phyloP scores from a whole-genome alignment of 1,140 invertebrate genomes.

The Pseudoatta argentina region DNA sequence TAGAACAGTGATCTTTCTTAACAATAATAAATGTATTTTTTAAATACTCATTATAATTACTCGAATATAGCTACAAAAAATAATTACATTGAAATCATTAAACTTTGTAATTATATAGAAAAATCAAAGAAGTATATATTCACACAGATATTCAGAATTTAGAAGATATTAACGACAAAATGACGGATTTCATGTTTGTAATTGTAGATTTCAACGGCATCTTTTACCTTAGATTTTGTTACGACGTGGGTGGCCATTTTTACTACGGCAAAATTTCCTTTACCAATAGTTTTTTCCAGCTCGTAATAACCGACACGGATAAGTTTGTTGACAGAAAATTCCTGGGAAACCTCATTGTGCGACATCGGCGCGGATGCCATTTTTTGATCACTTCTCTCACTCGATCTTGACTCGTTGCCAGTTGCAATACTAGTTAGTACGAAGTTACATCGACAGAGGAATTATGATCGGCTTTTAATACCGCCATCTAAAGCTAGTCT shows the following conservation, averaged over 20 bases:
- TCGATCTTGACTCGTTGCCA: slow-evolving; percentile 81
- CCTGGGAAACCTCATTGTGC: slow-evolving; percentile 85
- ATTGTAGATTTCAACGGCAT: slow-evolving; percentile 31
- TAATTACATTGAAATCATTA: background rate
- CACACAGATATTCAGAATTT: slow-evolving; percentile 63
- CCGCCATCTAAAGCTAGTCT: slow-evolving; percentile 5
- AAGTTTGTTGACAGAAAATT: slow-evolving; percentile 90
- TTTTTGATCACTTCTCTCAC: slow-evolving; percentile 84
- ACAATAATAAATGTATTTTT: background rate
- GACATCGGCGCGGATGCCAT: slow-evolving; percentile 86
- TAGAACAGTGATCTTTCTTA: background rate
- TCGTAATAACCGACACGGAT: slow-evolving; percentile 98
- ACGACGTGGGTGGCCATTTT: slow-evolving; percentile 99
- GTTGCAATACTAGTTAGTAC: slow-evolving; percentile 81
- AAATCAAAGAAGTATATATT: slow-evolving; percentile 37
- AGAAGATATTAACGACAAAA: slow-evolving; percentile 75
- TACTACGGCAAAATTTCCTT: slow-evolving; percentile 99
- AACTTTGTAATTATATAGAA: background rate
- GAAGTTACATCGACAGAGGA: slow-evolving; percentile 64
- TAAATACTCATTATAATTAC: background rate
- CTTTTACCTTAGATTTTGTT: slow-evolving; percentile 98
- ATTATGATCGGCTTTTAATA: slow-evolving; percentile 7
- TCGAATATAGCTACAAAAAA: background rate
- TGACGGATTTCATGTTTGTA: slow-evolving; percentile 74
- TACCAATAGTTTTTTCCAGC: slow-evolving; percentile 98